These are phyloP conservation scores for Scaptomyza tumidula DNA, from an alignment of 2,888 invertebrate species.

Conservation along the genomic window DNA sequence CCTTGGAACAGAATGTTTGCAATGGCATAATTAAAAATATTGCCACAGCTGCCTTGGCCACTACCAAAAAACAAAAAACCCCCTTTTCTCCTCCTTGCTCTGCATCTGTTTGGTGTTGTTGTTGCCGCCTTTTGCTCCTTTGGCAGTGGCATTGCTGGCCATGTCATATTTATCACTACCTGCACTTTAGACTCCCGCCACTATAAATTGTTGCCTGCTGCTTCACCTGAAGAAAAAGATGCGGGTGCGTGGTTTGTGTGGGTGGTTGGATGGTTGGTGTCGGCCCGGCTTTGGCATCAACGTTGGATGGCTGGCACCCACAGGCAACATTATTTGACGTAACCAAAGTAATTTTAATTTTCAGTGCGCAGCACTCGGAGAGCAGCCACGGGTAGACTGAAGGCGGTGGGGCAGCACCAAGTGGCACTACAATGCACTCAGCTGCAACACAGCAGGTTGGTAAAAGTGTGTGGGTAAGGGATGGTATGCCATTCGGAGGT, in stretches of 20 bases:
- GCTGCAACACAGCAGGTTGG: constrained; percentile 2
- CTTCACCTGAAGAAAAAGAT: constrained; percentile 23
- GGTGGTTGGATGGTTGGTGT: constrained; percentile 7
- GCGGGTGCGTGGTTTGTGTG: constrained; percentile 10
- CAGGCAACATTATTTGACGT: constrained; percentile 77
- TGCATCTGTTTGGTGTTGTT: background rate
- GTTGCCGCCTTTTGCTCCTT: constrained; percentile 19
- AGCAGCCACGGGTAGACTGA: constrained; percentile 17
- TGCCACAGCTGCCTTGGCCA: constrained; percentile 34
- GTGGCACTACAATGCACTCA: constrained; percentile 75
- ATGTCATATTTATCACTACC: constrained; percentile 76
- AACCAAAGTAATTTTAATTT: constrained; percentile 78
- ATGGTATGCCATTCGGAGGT: constrained; percentile 2
- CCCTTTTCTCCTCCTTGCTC: background rate
- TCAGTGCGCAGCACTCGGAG: constrained; percentile 64
- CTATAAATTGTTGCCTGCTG: constrained; percentile 70
- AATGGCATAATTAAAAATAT: constrained; percentile 60
- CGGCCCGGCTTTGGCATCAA: constrained; percentile 40
- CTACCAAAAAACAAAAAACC: background rate
- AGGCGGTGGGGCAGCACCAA: constrained; percentile 43
- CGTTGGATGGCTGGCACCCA: constrained; percentile 56
- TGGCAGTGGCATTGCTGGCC: constrained; percentile 47
- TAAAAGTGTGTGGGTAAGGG: background rate
- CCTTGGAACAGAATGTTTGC: constrained; percentile 38
- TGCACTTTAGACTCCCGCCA: constrained; percentile 66